Percentiles rank a stretch among this genome's conserved stretches.
Conservation (phyloP, 2,113 vertebrate species). For the Lepisosteus oculatus region DNA sequence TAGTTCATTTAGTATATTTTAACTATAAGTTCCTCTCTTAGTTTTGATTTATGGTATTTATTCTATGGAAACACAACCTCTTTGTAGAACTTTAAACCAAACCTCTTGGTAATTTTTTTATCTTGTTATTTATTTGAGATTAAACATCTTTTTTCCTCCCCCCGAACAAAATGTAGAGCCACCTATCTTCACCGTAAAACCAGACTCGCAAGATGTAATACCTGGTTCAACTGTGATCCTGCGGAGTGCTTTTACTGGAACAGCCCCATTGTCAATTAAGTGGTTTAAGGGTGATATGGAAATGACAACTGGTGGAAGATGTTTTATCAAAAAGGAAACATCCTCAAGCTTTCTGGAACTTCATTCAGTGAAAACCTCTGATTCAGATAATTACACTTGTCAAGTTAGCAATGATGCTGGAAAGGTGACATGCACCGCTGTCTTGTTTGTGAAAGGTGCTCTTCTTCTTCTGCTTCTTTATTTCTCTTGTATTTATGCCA, state of each 20-base stretch:
- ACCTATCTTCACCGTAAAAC: constrained; percentile 79
- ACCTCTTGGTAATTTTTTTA: neutral
- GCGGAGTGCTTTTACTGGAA: constrained; percentile 82
- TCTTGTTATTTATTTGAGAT: too few species aligned
- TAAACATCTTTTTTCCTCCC: constrained; percentile 40
- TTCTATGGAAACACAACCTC: too few species aligned
- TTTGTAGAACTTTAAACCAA: too few species aligned
- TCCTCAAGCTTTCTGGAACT: constrained; percentile 84
- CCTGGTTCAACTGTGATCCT: constrained; percentile 82
- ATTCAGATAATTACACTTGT: constrained; percentile 86
- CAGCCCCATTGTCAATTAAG: constrained; percentile 77
- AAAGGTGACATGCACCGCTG: constrained; percentile 76
- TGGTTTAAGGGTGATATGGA: constrained; percentile 91
- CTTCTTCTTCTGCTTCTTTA: constrained; percentile 43
- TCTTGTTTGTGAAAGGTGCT: constrained; percentile 95
- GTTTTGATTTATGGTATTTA: too few species aligned
- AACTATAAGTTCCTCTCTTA: too few species aligned
- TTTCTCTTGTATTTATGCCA: constrained; percentile 32
- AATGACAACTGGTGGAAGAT: constrained; percentile 79
- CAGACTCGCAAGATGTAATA: constrained; percentile 77
- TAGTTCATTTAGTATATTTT: too few species aligned
- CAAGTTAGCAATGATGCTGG: constrained; percentile 89
- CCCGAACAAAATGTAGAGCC: constrained; percentile 79
- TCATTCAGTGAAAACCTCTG: constrained; percentile 79
- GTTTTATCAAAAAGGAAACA: constrained; percentile 88